Percentiles rank a stretch among this genome's conserved stretches.
phyloP scores from a whole-genome alignment of 2,113 vertebrate genomes.

The Mesocricetus auratus region DNA sequence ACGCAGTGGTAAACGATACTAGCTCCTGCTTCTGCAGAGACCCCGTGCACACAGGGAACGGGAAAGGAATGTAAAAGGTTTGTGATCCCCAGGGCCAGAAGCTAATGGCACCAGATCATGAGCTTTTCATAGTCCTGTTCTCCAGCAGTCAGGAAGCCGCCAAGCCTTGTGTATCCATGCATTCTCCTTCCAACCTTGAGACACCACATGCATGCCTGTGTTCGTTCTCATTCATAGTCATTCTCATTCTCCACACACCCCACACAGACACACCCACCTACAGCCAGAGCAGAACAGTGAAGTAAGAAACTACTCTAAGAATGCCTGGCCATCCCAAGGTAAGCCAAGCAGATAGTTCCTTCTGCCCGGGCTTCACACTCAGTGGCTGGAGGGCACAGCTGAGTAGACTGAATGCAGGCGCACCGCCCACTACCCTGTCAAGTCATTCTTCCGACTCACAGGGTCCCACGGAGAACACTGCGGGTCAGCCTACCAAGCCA shows the following conservation, averaged over 20 bases:
- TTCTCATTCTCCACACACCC: too few relatives aligned
- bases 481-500: too few relatives aligned
- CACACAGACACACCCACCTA: neutral
- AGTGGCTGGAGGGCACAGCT: neutral
- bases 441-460: too few relatives aligned
- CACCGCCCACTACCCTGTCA: neutral
- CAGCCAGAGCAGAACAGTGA: neutral
- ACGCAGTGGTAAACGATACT: neutral
- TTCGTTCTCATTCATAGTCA: too few relatives aligned
- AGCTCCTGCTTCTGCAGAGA: neutral
- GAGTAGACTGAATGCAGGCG: neutral
- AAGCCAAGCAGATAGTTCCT: neutral
- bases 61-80: neutral
- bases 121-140: neutral
- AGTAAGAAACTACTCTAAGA: neutral
- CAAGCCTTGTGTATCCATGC: neutral
- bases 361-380: neutral
- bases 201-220: neutral
- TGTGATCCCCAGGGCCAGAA: neutral
- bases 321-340: neutral
- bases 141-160: too few relatives aligned
- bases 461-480: rapidly evolving
- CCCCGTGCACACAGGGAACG: neutral
- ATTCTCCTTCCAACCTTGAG: neutral
- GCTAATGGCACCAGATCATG: rapidly evolving